Conservation (phyloP, 2,797 vertebrate species). For the Enteromius argenteus region DNA sequence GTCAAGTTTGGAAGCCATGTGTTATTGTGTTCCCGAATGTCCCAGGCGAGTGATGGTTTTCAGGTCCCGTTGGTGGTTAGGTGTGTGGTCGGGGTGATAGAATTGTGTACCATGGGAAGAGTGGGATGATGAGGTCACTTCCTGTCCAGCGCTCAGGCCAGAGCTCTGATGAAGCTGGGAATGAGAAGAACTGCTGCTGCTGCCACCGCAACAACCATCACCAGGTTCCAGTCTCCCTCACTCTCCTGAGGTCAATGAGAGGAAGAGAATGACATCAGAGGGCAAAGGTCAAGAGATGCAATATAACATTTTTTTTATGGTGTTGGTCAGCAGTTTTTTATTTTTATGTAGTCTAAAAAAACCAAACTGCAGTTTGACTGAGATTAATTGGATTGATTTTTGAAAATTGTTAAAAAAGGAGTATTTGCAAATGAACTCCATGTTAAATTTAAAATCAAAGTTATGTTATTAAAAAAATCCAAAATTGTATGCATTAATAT, state of each 20-base stretch:
- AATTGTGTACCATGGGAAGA: conserved; percentile 39
- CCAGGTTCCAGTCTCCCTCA: conserved; percentile 77
- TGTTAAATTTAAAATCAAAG: too few species aligned
- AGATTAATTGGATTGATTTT: too few species aligned
- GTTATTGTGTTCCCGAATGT: conserved; percentile 1
- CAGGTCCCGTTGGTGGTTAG: conserved; percentile 20
- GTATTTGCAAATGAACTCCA: too few species aligned
- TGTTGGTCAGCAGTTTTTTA: too few species aligned
- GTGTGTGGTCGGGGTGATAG: conserved; percentile 7
- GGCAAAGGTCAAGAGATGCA: conserved; percentile 32
- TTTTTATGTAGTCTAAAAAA: too few species aligned
- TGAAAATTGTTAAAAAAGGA: too few species aligned
- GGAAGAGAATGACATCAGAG: conserved; percentile 46
- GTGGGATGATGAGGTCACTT: conserved; percentile 63
- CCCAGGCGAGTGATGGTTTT: not conserved
- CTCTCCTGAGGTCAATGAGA: conserved; percentile 55
- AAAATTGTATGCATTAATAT: too few species aligned
- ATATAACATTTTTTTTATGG: too few species aligned
- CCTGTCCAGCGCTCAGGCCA: conserved; percentile 69
- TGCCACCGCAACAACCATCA: conserved; percentile 77
- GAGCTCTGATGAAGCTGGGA: conserved; percentile 72
- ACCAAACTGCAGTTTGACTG: too few species aligned
- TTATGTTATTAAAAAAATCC: too few species aligned
- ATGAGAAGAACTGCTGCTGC: conserved; percentile 77
- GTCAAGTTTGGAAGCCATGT: conserved; percentile 7